Base-by-base conservation (phyloP, 2,888 invertebrate species). In the Heliconius erato region DNA sequence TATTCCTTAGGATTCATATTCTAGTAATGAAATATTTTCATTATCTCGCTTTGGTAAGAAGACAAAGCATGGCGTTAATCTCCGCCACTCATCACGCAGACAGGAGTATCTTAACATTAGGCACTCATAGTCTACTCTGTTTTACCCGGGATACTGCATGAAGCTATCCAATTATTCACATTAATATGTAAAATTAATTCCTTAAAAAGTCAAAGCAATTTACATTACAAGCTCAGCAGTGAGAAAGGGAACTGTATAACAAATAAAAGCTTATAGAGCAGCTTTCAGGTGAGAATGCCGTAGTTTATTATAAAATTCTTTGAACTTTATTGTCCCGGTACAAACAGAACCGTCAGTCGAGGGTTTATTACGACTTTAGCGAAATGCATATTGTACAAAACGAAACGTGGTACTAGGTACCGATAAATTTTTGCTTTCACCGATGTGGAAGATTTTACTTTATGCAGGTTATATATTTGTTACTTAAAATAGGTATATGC, bases 291-390 rank as follows among this genome's bases (percentile, higher is more conserved):
- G 84, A 79, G 81, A 83, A 67, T 83, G 82, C 40, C 80, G 79
- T 79, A 80, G 84, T 82, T 80, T 83, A 81, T 83, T 84, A 84
- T 83, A 74, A 84, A 84, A 84, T 80, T 83, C 83, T 83, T 83
- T 84, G 82, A 84, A 80, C 83, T 84, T 80, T 84, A 84, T 84
- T 84, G 82, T 81, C 44, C 59, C 14, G 79, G 80, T 81, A 81
- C 84, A 80, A 82, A 84, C 78, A 83, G 90, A 78, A 40, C 28
- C 69, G 83, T 81, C 76, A 81, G 83, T 79, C 68, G 80, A 49
- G 74, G 69, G 74, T 80, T 81, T 84, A 84, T 84, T 82, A 81
- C 82, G 79, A 80, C 44, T 74, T 54, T 77, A 65, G 35, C 26
- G 74, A 74, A 78, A 79, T 81, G 82, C 84, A 81, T 83, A 83